Percentiles rank a stretch among this genome's conserved stretches.
These are phyloP conservation scores for Agriopis leucophaearia DNA, from an alignment of 2,888 invertebrate species.

Conservation along the genomic window DNA sequence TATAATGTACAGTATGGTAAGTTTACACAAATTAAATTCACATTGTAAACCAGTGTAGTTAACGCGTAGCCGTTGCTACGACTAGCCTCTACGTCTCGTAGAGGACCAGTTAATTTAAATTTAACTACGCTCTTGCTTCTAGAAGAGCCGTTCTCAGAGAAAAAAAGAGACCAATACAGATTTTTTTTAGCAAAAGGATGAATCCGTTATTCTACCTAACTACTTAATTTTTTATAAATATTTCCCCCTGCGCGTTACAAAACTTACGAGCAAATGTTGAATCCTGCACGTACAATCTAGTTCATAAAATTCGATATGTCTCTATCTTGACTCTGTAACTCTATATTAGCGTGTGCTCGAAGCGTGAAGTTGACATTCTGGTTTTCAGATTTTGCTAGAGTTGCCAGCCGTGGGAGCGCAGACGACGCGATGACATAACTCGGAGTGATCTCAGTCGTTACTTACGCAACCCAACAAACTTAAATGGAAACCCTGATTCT, in stretches of 20 bases:
- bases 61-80: constrained; percentile 7
- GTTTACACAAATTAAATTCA: neutral
- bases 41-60: neutral
- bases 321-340: neutral
- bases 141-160: too few species aligned
- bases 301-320: too few species aligned
- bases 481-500: constrained; percentile 68
- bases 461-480: constrained; percentile 67
- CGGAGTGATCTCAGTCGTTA: constrained; percentile 60
- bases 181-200: too few species aligned
- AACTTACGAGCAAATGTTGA: too few species aligned
- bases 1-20: constrained; percentile 7
- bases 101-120: neutral
- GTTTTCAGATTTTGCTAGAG: constrained; percentile 23
- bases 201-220: too few species aligned
- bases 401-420: constrained; percentile 47
- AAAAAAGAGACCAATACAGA: too few species aligned
- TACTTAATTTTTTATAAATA: too few species aligned
- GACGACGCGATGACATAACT: constrained; percentile 53
- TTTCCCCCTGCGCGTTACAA: too few species aligned
- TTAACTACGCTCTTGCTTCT: neutral
- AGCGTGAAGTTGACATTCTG: constrained; percentile 22
- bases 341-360: constrained; percentile 1
- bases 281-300: too few species aligned
- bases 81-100: neutral